Percentiles rank a stretch among this genome's conserved stretches.
Conservation (phyloP, 2,888 invertebrate genomes). For the Vannuccia rotundouncinata region DNA sequence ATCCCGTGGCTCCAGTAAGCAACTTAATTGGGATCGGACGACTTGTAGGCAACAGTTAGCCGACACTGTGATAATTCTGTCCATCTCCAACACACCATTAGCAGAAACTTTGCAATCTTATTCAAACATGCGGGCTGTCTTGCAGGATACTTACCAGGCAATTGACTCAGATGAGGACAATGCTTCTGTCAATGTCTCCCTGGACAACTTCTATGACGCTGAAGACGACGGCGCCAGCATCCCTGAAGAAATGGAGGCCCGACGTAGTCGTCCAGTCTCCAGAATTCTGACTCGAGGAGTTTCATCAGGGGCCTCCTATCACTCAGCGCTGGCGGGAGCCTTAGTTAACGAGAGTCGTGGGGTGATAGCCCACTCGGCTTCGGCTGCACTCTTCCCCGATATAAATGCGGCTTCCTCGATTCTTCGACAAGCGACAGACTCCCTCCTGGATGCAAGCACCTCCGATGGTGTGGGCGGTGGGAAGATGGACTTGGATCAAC, state of each 20-base stretch:
- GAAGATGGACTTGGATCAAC: constrained; percentile 5
- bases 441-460: background rate
- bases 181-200: background rate
- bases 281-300: background rate
- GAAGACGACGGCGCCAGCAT: background rate
- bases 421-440: background rate
- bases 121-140: constrained; percentile 36
- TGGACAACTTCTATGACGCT: constrained; percentile 5
- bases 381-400: background rate
- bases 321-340: background rate
- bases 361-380: background rate
- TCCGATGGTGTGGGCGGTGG: background rate
- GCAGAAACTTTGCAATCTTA: too few species aligned
- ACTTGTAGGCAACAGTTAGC: too few species aligned
- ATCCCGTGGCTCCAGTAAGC: too few species aligned
- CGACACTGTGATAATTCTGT: too few species aligned
- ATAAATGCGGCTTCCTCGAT: background rate
- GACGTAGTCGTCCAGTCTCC: background rate
- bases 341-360: background rate
- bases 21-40: too few species aligned
- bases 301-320: background rate
- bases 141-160: constrained; percentile 35
- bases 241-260: background rate
- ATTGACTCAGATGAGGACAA: constrained; percentile 31
- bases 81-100: too few species aligned